Evolutionary conservation across 2,888 invertebrate species (phyloP).

Genomic region (Papilio gigon): DNA sequence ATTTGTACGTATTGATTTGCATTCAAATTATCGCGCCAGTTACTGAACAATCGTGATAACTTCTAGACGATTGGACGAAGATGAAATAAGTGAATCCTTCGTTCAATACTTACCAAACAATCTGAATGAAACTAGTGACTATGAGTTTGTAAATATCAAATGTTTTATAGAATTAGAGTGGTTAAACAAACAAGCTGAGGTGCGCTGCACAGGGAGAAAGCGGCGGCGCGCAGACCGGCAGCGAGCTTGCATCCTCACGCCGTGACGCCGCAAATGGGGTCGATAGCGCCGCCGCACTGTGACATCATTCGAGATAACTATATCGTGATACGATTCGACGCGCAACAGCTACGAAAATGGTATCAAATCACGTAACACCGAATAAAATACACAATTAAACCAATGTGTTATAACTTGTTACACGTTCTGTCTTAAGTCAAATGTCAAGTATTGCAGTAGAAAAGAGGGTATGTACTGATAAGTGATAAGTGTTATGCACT

Average conservation of each 20-base stretch:
- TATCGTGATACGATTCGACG: neutral
- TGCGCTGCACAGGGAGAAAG: conserved; percentile 49
- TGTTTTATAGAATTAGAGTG: neutral
- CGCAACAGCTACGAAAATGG: neutral
- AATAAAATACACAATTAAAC: neutral
- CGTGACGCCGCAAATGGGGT: neutral
- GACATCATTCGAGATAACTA: conserved; percentile 10
- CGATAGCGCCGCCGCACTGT: conserved; percentile 42
- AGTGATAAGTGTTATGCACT: neutral
- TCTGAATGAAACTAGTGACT: too few species aligned
- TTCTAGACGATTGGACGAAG: neutral
- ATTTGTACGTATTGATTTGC: neutral
- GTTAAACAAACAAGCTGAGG: neutral
- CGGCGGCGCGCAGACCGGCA: conserved; percentile 34
- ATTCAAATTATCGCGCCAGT: neutral
- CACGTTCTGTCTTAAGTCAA: too few species aligned
- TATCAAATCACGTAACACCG: neutral
- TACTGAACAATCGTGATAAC: neutral
- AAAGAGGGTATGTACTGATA: too few species aligned
- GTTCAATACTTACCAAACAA: too few species aligned
- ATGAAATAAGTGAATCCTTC: too few species aligned
- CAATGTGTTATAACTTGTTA: neutral
- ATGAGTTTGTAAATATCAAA: neutral
- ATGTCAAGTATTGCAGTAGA: too few species aligned
- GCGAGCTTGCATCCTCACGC: conserved; percentile 7